Conservation (phyloP, 2,113 vertebrate species). For the Cyanoramphus novaezelandiae region DNA sequence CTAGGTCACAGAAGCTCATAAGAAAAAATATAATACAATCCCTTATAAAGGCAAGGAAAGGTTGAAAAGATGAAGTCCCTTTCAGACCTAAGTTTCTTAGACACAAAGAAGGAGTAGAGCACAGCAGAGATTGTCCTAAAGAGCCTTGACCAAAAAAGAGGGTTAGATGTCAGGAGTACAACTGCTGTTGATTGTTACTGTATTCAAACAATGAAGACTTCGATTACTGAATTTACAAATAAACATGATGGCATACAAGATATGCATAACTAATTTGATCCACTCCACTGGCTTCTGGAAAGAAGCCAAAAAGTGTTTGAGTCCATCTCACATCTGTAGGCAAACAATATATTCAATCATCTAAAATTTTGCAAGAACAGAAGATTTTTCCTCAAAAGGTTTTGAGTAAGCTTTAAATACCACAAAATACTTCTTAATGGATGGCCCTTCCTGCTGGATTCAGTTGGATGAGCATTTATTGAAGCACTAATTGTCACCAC, state of each 20-base stretch:
- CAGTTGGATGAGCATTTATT: constrained; percentile 75
- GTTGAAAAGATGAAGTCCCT: neutral
- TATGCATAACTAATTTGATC: neutral
- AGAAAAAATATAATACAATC: neutral
- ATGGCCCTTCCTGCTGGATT: constrained; percentile 55
- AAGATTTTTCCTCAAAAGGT: neutral
- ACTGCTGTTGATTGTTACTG: neutral
- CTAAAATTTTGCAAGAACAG: neutral
- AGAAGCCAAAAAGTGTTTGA: neutral
- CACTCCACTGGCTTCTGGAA: neutral
- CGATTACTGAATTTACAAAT: neutral
- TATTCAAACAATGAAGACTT: neutral
- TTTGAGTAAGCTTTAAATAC: constrained; percentile 22
- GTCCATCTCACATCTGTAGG: neutral
- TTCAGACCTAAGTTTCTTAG: neutral
- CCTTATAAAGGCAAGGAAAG: neutral
- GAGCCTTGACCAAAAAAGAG: neutral
- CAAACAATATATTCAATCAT: neutral
- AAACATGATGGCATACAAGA: neutral
- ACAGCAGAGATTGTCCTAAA: neutral
- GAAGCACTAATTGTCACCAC: constrained; percentile 80
- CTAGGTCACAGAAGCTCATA: neutral
- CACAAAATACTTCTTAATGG: constrained; percentile 41
- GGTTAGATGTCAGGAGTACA: neutral
- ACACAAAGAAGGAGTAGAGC: neutral